Evolutionary conservation across 2,797 vertebrate species (phyloP), one percentile per base, ranked within the genome.

Genomic region (Hydrocynus forskahlii): DNA sequence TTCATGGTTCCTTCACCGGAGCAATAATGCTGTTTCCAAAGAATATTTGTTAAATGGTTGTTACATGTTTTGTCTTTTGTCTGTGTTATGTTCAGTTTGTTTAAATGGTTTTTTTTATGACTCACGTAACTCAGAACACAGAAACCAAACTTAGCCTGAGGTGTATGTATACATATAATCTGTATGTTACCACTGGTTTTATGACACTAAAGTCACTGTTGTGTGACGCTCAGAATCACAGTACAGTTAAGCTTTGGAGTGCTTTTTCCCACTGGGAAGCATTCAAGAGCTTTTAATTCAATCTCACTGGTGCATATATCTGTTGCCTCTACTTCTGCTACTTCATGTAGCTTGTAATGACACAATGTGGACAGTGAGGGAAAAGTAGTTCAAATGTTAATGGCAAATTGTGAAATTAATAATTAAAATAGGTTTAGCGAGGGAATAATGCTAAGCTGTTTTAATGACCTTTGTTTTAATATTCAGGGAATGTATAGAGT

Each of bases 11-110:
- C 62, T 71, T 83, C 68, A 75, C 76, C 75, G 76, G 81, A 88
- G 87, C 89, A 86, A 84, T 85, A 85, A 88, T 83, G 85, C 87
- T 85, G 83, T 85, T 87, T 89, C 89, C 88, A 90, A 90, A 89
- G 88, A 88, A 23, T 62, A 79, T 76, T 76, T 69, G 77, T 66
- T 78, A 64, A 76, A 54, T 78, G 19, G 19, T 59, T 78, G 59
- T 78, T 71, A 43, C 57, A 63, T 38, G 75, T 83, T 62, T 71
- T 75, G 40, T 84, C n/a, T 40, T 75, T 52, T 70, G 48, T 50
- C 52, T 69, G 43, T 76, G 12, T 75, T 60, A 69, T 21, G 8
- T 75, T 76, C 59, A 7, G 0, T 19, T 78, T 81, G 55, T 68
- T 79, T 67, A 69, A 81, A 70, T 57, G 19, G 77, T 66, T 80